Evolutionary conservation across 2,113 vertebrate species (phyloP).

Genomic region (Chloroceryle aenea): DNA sequence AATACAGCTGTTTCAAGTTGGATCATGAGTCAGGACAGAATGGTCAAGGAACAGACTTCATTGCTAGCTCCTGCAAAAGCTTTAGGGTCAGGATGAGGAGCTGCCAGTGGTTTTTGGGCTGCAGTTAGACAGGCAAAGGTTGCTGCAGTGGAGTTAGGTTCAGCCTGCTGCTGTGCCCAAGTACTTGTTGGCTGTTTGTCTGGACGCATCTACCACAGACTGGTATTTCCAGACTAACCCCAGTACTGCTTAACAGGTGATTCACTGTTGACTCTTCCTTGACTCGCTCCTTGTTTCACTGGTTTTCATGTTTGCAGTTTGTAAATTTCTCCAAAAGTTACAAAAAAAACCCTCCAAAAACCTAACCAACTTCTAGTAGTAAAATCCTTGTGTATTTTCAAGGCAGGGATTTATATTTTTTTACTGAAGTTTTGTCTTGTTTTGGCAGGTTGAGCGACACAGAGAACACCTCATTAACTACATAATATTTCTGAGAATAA

Average conservation of each 20-base stretch:
- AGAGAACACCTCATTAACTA: slow-evolving; percentile 98
- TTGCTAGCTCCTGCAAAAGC: neutral
- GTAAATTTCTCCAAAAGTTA: neutral
- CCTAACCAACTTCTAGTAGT: neutral
- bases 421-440: neutral
- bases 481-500: slow-evolving; percentile 99
- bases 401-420: neutral
- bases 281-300: neutral
- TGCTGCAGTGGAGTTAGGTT: neutral
- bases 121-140: neutral
- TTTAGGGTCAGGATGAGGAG: neutral
- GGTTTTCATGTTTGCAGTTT: neutral
- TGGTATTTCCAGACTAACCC: neutral
- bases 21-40: neutral
- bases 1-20: neutral
- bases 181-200: neutral
- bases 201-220: neutral
- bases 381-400: neutral
- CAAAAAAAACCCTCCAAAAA: too few species aligned
- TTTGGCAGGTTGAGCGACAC: slow-evolving; percentile 91
- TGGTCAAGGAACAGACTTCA: neutral
- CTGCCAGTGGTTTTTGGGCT: neutral
- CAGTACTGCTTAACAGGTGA: neutral
- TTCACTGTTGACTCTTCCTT: neutral
- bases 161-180: neutral